Percentiles rank a stretch among this genome's conserved stretches.
These are phyloP conservation scores for Probaryconus sp. DNA, from an alignment of 1,140 invertebrate species.

Conservation along the genomic window DNA sequence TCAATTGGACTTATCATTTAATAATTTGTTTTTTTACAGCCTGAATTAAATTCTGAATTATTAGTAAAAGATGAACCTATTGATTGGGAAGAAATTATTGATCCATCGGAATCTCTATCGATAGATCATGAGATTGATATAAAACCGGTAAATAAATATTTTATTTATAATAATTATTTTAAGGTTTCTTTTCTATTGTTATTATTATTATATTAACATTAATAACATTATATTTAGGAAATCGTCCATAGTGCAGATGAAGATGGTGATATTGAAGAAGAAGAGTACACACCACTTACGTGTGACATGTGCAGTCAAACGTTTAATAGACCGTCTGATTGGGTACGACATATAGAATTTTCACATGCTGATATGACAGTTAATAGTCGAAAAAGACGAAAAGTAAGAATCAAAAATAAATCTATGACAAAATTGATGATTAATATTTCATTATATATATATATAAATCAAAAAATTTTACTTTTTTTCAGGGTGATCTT, in stretches of 20 bases:
- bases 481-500: constrained; percentile 79
- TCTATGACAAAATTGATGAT: neutral
- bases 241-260: constrained; percentile 77
- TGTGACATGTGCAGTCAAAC: constrained; percentile 91
- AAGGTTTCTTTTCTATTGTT: neutral
- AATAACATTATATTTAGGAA: constrained; percentile 67
- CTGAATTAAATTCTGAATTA: constrained; percentile 77
- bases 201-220: constrained; percentile 4
- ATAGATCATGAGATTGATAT: constrained; percentile 79
- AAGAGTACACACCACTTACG: constrained; percentile 84
- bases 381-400: constrained; percentile 80
- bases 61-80: constrained; percentile 84
- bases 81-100: constrained; percentile 82
- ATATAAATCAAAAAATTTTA: too few relatives aligned
- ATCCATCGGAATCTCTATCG: constrained; percentile 76
- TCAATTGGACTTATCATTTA: neutral
- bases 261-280: constrained; percentile 75
- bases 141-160: constrained; percentile 73
- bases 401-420: constrained; percentile 62
- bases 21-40: constrained; percentile 59
- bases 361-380: constrained; percentile 83
- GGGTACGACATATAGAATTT: constrained; percentile 87
- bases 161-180: constrained; percentile 11
- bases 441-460: too few relatives aligned
- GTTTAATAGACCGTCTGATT: constrained; percentile 87